Conservation (phyloP, 2,113 vertebrate species). For the Phoxinus phoxinus region DNA sequence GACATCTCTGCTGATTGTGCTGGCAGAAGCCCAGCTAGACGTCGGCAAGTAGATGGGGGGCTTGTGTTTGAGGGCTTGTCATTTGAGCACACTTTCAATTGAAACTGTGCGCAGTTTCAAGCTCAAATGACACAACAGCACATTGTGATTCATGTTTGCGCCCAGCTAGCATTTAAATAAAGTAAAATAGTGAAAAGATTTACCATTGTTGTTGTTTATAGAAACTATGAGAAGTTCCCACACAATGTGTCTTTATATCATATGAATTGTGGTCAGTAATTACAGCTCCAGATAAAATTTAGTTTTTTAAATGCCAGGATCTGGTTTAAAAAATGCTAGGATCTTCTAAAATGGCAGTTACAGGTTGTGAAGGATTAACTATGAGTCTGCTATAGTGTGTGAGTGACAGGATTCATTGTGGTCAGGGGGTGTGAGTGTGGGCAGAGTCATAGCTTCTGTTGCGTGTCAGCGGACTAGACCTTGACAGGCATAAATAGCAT, state of each 20-base stretch:
- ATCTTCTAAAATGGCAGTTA: slow-evolving; percentile 51
- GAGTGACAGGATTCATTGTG: slow-evolving; percentile 45
- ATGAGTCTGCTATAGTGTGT: slow-evolving; percentile 12
- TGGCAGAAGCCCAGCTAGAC: slow-evolving; percentile 41
- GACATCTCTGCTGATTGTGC: slow-evolving; percentile 57
- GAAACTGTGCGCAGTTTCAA: slow-evolving; percentile 1
- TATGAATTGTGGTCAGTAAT: slow-evolving; percentile 32
- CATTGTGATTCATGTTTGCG: neutral
- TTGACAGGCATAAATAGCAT: slow-evolving; percentile 37
- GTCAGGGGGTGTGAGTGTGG: neutral
- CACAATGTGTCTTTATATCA: neutral
- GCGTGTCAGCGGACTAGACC: slow-evolving; percentile 43
- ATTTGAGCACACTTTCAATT: slow-evolving; percentile 31
- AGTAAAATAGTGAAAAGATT: neutral
- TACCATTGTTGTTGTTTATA: neutral
- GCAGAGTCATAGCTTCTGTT: slow-evolving; percentile 32
- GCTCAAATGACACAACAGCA: slow-evolving; percentile 15
- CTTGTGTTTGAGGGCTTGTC: slow-evolving; percentile 31
- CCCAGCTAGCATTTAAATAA: neutral
- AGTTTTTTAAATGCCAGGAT: too few species aligned
- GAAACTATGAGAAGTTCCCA: slow-evolving; percentile 32
- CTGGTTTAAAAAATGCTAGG: slow-evolving; percentile 34
- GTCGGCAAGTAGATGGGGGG: slow-evolving; percentile 8
- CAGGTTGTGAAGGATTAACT: slow-evolving; percentile 47
- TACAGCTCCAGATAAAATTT: slow-evolving; percentile 35